Percentiles rank a stretch among this genome's conserved stretches.
Conservation (phyloP, 2,113 vertebrate species). For the Chaetodon auriga region DNA sequence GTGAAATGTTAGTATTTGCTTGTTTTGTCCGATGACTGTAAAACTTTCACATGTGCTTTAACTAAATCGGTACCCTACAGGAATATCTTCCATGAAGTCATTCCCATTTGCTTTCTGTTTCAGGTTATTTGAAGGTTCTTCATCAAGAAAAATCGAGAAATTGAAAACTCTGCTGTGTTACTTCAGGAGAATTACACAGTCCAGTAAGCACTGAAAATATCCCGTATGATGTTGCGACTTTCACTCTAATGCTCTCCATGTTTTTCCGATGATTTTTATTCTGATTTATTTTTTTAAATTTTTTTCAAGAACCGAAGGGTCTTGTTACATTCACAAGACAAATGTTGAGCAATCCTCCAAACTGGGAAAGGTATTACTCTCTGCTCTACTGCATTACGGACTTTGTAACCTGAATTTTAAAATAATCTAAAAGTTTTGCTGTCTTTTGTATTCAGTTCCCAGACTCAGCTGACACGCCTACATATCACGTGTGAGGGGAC, state of each 20-base stretch:
- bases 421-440: conserved; percentile 3
- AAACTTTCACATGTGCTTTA: not conserved
- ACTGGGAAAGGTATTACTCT: conserved; percentile 93
- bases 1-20: not conserved
- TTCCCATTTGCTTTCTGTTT: conserved; percentile 59
- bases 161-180: conserved; percentile 97
- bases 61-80: not conserved
- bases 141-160: conserved; percentile 93
- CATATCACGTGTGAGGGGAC: conserved; percentile 95
- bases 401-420: not conserved
- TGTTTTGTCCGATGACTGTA: not conserved
- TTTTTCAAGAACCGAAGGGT: conserved; percentile 89
- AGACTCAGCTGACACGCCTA: conserved; percentile 87
- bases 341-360: conserved; percentile 88
- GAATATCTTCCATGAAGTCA: not conserved
- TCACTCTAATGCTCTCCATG: not conserved
- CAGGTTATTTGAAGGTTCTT: conserved; percentile 95
- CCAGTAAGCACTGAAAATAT: conserved; percentile 86
- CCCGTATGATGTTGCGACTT: not conserved
- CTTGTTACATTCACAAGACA: conserved; percentile 97
- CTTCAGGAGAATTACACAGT: conserved; percentile 93
- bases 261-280: not conserved
- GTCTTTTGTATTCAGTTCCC: conserved; percentile 83
- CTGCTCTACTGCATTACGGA: not conserved
- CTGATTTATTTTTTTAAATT: conserved; percentile 7